Base-by-base conservation (phyloP, 2,888 invertebrate genomes). In the Furcula furcula region DNA sequence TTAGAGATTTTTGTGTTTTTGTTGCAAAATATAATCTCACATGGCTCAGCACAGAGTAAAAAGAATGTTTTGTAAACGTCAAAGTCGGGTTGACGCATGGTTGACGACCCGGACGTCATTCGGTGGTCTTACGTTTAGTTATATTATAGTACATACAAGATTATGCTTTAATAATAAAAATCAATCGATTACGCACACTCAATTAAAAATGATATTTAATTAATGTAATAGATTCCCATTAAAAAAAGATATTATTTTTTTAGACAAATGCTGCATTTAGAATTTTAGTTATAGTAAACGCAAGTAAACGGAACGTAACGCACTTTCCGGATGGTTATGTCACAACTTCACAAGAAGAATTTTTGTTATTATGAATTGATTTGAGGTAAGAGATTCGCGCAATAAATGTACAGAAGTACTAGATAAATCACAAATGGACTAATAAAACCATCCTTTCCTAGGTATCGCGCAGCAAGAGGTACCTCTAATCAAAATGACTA, bases 281-380 rank as follows among this genome's bases (percentile, higher is more conserved):
- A n/a, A n/a, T n/a, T n/a, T n/a, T n/a, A n/a, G n/a, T n/a, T n/a
- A n/a, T n/a, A n/a, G n/a, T n/a, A n/a, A n/a, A n/a, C n/a, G n/a
- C n/a, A n/a, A n/a, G n/a, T n/a, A n/a, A n/a, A n/a, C n/a, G n/a
- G n/a, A n/a, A n/a, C n/a, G n/a, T n/a, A 65, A 56, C 55, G 55
- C 32, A 34, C 19, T 14, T 31, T 19, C 12, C 21, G 42, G 53
- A 58, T 65, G 71, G 75, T 86, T 86, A 86, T 84, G 83, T 86
- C 85, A 86, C 70, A 76, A 59, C 48, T 56, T 66, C 38, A 42
- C 33, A 36, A 35, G 31, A 35, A 34, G 46, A 56, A 54, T 62
- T 62, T 68, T 65, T 80, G 65, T 71, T 71, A n/a, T n/a, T n/a
- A 74, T 78, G 75, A 67, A 66, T 65, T 70, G 56, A 73, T 61